Evolutionary conservation across 2,113 vertebrate genomes (phyloP), one percentile per base, ranked within the genome.

Genomic region (Cyprinodon tularosa): DNA sequence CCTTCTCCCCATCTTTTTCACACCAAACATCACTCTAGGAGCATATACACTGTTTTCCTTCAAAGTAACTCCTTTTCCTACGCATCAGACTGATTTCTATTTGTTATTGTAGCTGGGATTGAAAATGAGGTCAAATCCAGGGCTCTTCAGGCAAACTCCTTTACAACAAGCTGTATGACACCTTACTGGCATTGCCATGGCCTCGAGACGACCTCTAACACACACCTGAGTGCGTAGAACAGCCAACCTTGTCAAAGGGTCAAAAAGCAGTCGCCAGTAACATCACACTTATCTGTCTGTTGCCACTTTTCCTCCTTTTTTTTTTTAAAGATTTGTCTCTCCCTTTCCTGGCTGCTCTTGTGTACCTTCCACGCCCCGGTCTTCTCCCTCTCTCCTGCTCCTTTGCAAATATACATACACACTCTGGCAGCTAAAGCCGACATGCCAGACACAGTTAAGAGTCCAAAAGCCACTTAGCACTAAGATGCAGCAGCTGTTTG

Each of bases 401-500:
- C 22, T 50, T 44, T 65, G 14, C 69, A 12, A 79, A 42, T 68
- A 20, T 71, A 57, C 72, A 70, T 77, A 74, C 68, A 71, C 60
- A 76, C 75, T 79, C 81, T 87, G 73, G 64, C 61, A 76, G 77
- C 83, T 81, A 80, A 84, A 81, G 72, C 89, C 59, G 66, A 81
- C 75, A 89, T 83, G 86, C 90, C 86, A 91, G 90, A 91, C 87
- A 68, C 72, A 57, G 83, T 84, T 72, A 68, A 77, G 64, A 79
- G 81, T 86, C 90, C 89, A 88, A 85, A 82, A 88, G 84, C 86
- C 88, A 90, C 88, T 90, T 90, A 82, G 81, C 86, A 83, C 81
- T 86, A 71, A 86, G 87, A 86, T 72, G 71, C 65, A 86, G 86
- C 89, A 88, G 90, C 88, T 91, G 92, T 90, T 90, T 81, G 86